Conservation (phyloP, 2,888 invertebrate genomes). For the Amphimallon solstitiale region DNA sequence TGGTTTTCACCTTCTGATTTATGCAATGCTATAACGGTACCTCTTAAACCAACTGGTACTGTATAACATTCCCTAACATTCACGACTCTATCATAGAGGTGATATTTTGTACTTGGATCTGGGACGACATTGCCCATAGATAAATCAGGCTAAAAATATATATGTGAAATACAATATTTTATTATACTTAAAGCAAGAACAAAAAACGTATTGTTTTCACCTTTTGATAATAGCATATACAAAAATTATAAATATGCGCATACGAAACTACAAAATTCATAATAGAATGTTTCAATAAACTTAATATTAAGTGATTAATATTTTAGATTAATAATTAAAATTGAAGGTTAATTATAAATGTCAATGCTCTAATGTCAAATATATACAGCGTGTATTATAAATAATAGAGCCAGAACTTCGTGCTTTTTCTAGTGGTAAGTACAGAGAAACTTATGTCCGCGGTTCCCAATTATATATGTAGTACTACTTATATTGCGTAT, state of each 20-base stretch:
- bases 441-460: no score
- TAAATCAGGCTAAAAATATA: conserved; percentile 60
- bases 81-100: conserved; percentile 86
- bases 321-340: not conserved
- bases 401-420: no score
- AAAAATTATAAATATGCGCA: conserved; percentile 15
- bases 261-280: conserved; percentile 21
- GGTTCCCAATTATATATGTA: no score
- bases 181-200: conserved; percentile 18
- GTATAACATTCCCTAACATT: conserved; percentile 78
- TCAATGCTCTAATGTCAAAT: not conserved
- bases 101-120: conserved; percentile 73
- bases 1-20: conserved; percentile 51
- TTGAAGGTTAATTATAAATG: not conserved
- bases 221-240: not conserved
- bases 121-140: conserved; percentile 68
- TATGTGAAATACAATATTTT: conserved; percentile 12
- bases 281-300: not conserved
- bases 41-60: conserved; percentile 84
- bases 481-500: no score
- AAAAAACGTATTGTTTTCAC: not conserved
- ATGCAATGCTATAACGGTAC: conserved; percentile 83
- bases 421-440: no score
- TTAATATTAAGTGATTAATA: no score
- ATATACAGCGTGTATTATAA: not conserved